Evolutionary conservation across 1,140 invertebrate genomes (phyloP).

Genomic region (Hesperophylax magnus): DNA sequence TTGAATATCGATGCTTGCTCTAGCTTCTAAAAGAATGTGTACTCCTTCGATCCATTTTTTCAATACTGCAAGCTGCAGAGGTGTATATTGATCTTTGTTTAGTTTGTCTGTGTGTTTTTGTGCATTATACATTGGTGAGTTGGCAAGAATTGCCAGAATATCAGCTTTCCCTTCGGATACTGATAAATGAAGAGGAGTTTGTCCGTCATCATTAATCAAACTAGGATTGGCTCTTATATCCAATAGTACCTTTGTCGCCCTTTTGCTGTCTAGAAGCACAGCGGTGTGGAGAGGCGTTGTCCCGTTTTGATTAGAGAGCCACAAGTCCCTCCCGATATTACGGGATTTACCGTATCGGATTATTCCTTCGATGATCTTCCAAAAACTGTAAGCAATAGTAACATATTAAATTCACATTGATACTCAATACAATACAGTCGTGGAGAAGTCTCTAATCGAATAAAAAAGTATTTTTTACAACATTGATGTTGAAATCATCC

Average conservation of each 20-base stretch:
- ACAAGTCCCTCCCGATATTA: conserved; percentile 10
- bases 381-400: conserved; percentile 34
- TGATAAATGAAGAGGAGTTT: conserved; percentile 75
- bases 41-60: conserved; percentile 71
- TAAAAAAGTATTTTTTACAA: too few relatives aligned
- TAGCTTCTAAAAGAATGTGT: conserved; percentile 76
- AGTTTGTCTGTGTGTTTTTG: conserved; percentile 62
- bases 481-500: too few relatives aligned
- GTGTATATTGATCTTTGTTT: conserved; percentile 65
- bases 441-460: too few relatives aligned
- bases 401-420: too few relatives aligned
- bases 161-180: conserved; percentile 60
- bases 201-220: conserved; percentile 71
- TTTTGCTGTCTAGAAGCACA: conserved; percentile 69
- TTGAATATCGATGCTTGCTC: conserved; percentile 75
- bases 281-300: conserved; percentile 75
- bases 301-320: conserved; percentile 14
- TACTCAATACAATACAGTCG: too few relatives aligned
- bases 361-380: conserved; percentile 25
- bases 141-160: conserved; percentile 24
- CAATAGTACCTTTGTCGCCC: conserved; percentile 71
- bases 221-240: conserved; percentile 69
- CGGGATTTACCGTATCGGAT: conserved; percentile 30
- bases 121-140: not conserved
- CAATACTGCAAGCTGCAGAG: conserved; percentile 66